These are phyloP conservation scores for Stomorhina lunata DNA, from an alignment of 2,888 invertebrate genomes.

Conservation along the genomic window DNA sequence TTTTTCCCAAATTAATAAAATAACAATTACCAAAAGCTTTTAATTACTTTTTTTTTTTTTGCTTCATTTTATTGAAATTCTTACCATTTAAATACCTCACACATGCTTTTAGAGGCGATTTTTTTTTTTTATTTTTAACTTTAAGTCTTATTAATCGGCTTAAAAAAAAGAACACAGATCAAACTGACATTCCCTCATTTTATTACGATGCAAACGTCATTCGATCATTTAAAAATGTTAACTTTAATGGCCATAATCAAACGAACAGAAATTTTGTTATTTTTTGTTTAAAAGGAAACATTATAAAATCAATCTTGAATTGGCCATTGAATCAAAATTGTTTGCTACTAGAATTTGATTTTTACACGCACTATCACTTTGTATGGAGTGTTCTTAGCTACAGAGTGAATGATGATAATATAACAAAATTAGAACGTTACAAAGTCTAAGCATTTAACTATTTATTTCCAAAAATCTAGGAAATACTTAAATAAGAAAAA, in stretches of 20 bases:
- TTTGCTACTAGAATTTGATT: too few species aligned
- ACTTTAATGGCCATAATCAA: constrained; percentile 34
- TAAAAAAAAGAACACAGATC: constrained; percentile 8
- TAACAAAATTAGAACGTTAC: too few species aligned
- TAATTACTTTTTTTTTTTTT: constrained; percentile 59
- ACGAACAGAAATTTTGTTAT: background rate
- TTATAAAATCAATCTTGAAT: too few species aligned
- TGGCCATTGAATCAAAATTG: too few species aligned
- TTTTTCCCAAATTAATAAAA: background rate
- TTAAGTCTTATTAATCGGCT: constrained; percentile 47
- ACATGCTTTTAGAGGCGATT: background rate
- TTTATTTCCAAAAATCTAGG: too few species aligned
- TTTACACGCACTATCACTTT: too few species aligned
- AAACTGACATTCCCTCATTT: background rate
- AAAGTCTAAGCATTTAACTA: too few species aligned
- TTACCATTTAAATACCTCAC: background rate
- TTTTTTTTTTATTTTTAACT: constrained; percentile 38
- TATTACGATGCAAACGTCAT: background rate
- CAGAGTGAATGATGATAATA: too few species aligned
- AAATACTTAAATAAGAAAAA: too few species aligned
- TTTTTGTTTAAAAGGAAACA: too few species aligned
- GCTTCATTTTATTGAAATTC: background rate
- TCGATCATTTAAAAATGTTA: constrained; percentile 4
- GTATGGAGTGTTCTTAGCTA: too few species aligned
- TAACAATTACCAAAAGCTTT: constrained; percentile 58